Percentiles rank a stretch among this genome's conserved stretches.
Evolutionary conservation across 2,113 vertebrate genomes (phyloP).

Genomic region (Paramisgurnus dabryanus): DNA sequence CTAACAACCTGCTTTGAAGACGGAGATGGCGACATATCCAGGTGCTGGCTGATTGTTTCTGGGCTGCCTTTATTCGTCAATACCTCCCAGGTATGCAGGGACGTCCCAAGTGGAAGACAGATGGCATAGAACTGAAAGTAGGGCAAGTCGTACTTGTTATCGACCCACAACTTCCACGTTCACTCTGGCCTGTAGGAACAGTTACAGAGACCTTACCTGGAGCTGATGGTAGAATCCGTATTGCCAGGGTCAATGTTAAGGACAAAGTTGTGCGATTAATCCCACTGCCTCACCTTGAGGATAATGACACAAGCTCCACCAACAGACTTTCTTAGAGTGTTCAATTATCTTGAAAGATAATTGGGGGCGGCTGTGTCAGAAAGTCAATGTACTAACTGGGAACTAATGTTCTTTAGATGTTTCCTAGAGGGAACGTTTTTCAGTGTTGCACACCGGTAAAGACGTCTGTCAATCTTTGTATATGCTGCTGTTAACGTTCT

Average conservation of each 20-base stretch:
- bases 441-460: no score
- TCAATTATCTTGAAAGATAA: no score
- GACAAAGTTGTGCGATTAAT: no score
- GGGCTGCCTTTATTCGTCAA: neutral
- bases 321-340: no score
- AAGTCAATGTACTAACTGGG: no score
- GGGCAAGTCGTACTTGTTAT: neutral
- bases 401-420: no score
- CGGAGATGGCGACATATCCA: neutral
- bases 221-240: neutral
- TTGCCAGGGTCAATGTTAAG: neutral
- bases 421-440: no score
- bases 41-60: neutral
- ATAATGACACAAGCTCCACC: no score
- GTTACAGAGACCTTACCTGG: neutral
- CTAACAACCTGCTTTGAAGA: neutral
- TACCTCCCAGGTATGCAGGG: neutral
- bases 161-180: neutral
- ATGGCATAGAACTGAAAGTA: neutral
- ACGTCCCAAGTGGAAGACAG: slow-evolving; percentile 4
- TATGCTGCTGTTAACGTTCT: no score
- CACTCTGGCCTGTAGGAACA: neutral
- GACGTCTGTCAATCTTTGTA: no score
- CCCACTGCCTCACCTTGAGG: no score
- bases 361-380: no score